A percentile compares a stretch with the other conserved stretches of the same genome.
phyloP scores from a whole-genome alignment of 2,888 invertebrate species.

The Scrobipalpa costella region DNA sequence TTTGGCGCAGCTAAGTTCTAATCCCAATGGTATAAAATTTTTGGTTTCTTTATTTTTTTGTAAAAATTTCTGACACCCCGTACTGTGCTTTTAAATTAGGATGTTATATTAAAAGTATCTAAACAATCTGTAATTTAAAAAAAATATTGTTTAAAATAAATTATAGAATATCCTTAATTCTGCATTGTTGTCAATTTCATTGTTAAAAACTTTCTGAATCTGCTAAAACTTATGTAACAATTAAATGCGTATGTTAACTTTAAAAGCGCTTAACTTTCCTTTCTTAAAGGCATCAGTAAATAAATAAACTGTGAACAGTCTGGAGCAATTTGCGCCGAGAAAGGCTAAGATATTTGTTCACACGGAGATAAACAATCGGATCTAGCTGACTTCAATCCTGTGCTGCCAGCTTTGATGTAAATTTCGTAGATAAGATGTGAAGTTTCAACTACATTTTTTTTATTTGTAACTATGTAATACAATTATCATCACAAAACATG shows the following conservation, averaged over 20 bases:
- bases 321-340: not conserved
- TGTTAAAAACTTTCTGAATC: not conserved
- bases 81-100: too few species aligned
- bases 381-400: not conserved
- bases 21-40: too few species aligned
- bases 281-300: not conserved
- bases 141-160: too few species aligned
- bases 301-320: constrained; percentile 3
- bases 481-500: too few species aligned
- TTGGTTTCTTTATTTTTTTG: too few species aligned
- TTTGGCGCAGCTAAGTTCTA: too few species aligned
- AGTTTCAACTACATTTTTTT: not conserved
- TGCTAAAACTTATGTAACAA: not conserved
- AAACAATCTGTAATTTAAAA: too few species aligned
- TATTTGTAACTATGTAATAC: not conserved
- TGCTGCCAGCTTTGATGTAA: not conserved
- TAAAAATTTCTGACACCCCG: too few species aligned
- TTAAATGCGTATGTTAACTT: not conserved
- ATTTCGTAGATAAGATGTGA: not conserved
- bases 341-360: constrained; percentile 3
- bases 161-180: too few species aligned
- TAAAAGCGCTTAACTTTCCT: not conserved
- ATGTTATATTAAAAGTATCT: too few species aligned
- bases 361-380: constrained; percentile 9
- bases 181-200: too few species aligned